Conservation (phyloP, 2,888 invertebrate species). For the Crioceris asparagi region DNA sequence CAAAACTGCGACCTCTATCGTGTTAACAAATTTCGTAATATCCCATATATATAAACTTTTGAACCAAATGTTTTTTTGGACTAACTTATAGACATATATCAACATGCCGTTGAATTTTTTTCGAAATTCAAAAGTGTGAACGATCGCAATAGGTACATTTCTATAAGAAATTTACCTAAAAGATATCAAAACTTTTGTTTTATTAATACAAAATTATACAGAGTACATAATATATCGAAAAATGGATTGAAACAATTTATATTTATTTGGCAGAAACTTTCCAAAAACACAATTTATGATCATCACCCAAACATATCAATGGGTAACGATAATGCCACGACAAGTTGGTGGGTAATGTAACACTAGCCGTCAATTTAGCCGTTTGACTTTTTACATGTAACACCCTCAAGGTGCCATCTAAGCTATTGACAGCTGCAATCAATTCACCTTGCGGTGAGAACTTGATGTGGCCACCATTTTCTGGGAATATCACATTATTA, state of each 20-base stretch:
- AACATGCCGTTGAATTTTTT: no score
- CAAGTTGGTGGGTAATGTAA: slow-evolving; percentile 47
- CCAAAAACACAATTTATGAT: slow-evolving; percentile 52
- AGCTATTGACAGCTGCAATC: slow-evolving; percentile 54
- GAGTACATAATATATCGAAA: not conserved
- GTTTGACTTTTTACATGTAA: slow-evolving; percentile 47
- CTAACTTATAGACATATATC: no score
- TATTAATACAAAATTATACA: no score
- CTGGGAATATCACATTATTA: slow-evolving; percentile 48
- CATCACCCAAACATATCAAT: slow-evolving; percentile 48
- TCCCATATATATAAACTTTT: no score
- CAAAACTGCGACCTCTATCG: no score
- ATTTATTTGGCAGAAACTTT: slow-evolving; percentile 27
- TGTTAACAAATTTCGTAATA: no score
- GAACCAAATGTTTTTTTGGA: no score
- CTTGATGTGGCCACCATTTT: slow-evolving; percentile 50
- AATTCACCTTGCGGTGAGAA: slow-evolving; percentile 54
- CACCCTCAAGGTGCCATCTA: slow-evolving; percentile 56
- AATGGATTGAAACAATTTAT: not conserved
- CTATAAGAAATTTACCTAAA: no score
- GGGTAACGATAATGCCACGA: slow-evolving; percentile 54
- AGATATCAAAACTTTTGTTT: no score
- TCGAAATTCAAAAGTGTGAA: no score
- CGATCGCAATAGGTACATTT: no score
- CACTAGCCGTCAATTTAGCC: slow-evolving; percentile 42